Evolutionary conservation across 2,113 vertebrate genomes (phyloP).

Genomic region (Zapornia atra): DNA sequence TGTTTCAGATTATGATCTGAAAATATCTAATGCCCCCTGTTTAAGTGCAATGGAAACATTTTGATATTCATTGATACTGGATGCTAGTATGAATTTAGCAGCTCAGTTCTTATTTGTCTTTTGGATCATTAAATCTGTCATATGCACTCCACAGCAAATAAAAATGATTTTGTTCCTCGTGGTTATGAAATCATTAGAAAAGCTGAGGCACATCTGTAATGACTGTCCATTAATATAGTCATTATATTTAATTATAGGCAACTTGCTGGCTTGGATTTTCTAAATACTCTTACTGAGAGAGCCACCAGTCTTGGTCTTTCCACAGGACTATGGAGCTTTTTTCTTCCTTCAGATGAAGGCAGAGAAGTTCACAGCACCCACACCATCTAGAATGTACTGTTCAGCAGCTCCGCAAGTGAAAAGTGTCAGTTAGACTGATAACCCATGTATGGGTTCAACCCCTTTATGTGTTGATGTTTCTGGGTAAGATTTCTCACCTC

Average conservation of each 20-base stretch:
- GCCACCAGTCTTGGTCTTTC: neutral
- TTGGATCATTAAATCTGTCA: neutral
- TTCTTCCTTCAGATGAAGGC: neutral
- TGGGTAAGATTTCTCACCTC: neutral
- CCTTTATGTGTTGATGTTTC: neutral
- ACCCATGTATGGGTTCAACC: neutral
- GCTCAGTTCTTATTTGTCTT: constrained; percentile 8
- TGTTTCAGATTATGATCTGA: neutral
- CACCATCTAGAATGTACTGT: neutral
- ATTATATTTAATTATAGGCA: constrained; percentile 4
- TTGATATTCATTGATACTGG: neutral
- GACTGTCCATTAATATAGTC: constrained; percentile 2
- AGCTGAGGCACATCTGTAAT: neutral
- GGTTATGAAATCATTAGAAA: constrained; percentile 27
- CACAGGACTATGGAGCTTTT: neutral
- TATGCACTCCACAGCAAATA: neutral
- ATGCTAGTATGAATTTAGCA: neutral
- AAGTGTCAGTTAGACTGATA: neutral
- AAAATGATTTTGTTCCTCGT: neutral
- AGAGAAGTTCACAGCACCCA: neutral
- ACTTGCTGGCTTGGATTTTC: constrained; percentile 1
- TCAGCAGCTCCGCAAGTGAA: neutral
- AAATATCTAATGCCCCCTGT: neutral
- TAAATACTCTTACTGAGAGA: neutral
- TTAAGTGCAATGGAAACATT: constrained; percentile 7